These are phyloP conservation scores for Crotalus helleri DNA, from an alignment of 2,113 vertebrate genomes.

Conservation along the genomic window DNA sequence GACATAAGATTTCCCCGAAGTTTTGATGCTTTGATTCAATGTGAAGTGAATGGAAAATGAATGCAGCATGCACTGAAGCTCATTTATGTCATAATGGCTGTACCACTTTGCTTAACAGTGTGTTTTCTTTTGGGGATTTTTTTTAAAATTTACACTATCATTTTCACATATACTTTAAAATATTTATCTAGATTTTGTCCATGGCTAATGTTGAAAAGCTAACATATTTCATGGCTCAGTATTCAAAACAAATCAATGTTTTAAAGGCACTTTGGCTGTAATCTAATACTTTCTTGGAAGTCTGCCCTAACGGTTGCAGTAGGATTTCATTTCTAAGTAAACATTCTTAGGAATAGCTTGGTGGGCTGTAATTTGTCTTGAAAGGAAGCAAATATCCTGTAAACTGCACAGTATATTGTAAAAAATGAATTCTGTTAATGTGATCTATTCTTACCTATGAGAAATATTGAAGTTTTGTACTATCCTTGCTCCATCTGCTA, in stretches of 20 bases:
- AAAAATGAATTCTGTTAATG: neutral
- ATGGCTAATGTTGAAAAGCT: neutral
- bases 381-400: neutral
- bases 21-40: neutral
- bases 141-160: neutral
- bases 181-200: neutral
- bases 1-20: neutral
- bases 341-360: neutral
- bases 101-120: neutral
- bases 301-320: neutral
- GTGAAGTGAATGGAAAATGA: neutral
- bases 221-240: neutral
- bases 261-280: neutral
- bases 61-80: neutral
- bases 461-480: conserved; percentile 92
- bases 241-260: neutral
- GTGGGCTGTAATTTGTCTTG: neutral
- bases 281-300: neutral
- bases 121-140: neutral
- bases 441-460: conserved; percentile 77
- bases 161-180: neutral
- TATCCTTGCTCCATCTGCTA: conserved; percentile 89
- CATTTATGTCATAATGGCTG: neutral
- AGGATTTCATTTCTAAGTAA: neutral
- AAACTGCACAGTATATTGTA: neutral